Evolutionary conservation across 2,797 vertebrate genomes (phyloP).

Genomic region (Dryobates pubescens): DNA sequence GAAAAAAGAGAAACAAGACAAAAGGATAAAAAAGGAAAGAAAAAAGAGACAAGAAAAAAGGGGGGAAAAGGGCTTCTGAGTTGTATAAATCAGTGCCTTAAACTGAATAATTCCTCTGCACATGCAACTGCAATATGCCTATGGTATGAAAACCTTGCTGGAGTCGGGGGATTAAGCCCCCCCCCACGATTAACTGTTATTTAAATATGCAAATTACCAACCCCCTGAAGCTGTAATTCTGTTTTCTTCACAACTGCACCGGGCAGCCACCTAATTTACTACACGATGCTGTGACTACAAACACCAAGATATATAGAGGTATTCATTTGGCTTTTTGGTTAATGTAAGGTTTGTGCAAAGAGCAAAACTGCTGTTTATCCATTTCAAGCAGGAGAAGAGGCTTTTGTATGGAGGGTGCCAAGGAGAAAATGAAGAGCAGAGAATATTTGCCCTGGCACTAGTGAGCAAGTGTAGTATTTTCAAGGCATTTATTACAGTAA

Average conservation of each 20-base stretch:
- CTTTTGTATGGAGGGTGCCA: neutral
- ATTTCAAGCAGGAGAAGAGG: constrained; percentile 19
- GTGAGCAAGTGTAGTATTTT: neutral
- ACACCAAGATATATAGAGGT: neutral
- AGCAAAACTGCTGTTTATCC: neutral
- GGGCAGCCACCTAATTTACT: neutral
- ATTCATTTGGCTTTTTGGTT: too few relatives aligned
- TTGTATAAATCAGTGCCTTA: neutral
- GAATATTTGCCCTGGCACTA: constrained; percentile 20
- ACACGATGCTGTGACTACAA: neutral
- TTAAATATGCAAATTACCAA: constrained; percentile 44
- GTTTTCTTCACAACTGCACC: neutral
- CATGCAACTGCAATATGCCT: neutral
- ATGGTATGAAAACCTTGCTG: neutral
- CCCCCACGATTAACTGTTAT: neutral
- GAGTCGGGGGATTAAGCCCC: constrained; percentile 2
- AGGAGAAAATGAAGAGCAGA: neutral
- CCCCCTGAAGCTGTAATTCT: neutral
- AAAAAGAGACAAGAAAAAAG: too few relatives aligned
- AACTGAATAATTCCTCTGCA: neutral
- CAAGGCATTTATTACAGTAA: constrained; percentile 7
- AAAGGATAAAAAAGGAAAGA: too few relatives aligned
- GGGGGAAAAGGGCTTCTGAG: too few relatives aligned
- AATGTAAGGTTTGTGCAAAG: too few relatives aligned
- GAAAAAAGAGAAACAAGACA: too few relatives aligned